Conservation (phyloP, 2,797 vertebrate genomes). For the Notolepis coatsorum region DNA sequence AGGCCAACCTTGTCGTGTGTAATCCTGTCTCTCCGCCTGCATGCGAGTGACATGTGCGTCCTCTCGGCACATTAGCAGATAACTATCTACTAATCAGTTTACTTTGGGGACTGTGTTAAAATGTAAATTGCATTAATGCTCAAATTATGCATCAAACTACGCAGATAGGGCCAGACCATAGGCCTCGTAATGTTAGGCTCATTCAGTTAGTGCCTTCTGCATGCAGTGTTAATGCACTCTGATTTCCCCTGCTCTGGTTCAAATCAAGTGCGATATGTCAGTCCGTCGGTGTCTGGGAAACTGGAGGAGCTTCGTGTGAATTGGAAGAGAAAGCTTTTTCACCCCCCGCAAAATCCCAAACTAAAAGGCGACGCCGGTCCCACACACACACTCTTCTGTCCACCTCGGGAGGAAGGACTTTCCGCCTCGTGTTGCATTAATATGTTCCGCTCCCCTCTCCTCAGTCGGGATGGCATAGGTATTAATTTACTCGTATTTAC, state of each 20-base stretch:
- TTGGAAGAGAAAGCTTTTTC: conserved; percentile 74
- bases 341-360: conserved; percentile 66
- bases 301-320: conserved; percentile 67
- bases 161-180: conserved; percentile 75
- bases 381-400: conserved; percentile 80
- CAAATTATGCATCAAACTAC: conserved; percentile 84
- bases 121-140: conserved; percentile 87
- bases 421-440: conserved; percentile 57
- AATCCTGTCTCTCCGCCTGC: conserved; percentile 74
- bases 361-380: conserved; percentile 71
- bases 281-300: conserved; percentile 73
- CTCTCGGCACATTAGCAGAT: conserved; percentile 84
- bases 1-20: conserved; percentile 74
- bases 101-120: conserved; percentile 85
- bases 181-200: conserved; percentile 79
- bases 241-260: conserved; percentile 79
- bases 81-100: conserved; percentile 86
- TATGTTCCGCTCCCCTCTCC: conserved; percentile 62
- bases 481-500: conserved; percentile 78
- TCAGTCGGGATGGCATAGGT: conserved; percentile 60
- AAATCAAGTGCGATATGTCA: conserved; percentile 75
- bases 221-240: conserved; percentile 84
- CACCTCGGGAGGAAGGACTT: conserved; percentile 71
- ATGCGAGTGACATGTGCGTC: conserved; percentile 74
- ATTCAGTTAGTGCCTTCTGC: conserved; percentile 82